Evolutionary conservation across 2,797 vertebrate species (phyloP).

Genomic region (Rachycentron canadum): DNA sequence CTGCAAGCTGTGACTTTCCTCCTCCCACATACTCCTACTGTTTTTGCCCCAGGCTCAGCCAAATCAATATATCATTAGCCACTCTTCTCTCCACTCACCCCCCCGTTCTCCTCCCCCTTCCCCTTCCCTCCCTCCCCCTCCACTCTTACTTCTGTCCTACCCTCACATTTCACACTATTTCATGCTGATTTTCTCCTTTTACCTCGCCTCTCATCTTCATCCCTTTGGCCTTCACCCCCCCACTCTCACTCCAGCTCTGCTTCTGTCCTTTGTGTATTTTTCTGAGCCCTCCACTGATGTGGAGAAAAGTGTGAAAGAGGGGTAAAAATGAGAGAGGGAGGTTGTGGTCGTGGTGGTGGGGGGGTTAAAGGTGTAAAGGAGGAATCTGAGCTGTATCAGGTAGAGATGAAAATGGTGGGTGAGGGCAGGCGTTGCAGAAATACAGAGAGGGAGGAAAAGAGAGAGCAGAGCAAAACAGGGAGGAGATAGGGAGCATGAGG

Average conservation of each 20-base stretch:
- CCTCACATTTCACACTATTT: slow-evolving; percentile 69
- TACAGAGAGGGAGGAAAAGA: slow-evolving; percentile 13
- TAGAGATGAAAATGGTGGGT: slow-evolving; percentile 35
- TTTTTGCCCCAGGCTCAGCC: slow-evolving; percentile 69
- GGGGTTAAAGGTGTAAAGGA: slow-evolving; percentile 48
- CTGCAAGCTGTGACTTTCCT: slow-evolving; percentile 61
- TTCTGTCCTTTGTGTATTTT: slow-evolving; percentile 52
- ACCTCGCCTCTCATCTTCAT: slow-evolving; percentile 47
- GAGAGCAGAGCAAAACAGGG: slow-evolving; percentile 34
- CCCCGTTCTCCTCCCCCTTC: slow-evolving; percentile 43
- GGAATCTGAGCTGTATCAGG: slow-evolving; percentile 50
- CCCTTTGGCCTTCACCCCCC: slow-evolving; percentile 58
- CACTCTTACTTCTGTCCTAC: slow-evolving; percentile 45
- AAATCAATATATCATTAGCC: slow-evolving; percentile 85
- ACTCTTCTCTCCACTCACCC: slow-evolving; percentile 55
- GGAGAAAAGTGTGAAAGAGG: slow-evolving; percentile 35
- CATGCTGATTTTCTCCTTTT: slow-evolving; percentile 59
- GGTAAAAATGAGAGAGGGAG: slow-evolving; percentile 27
- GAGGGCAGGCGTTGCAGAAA: slow-evolving; percentile 39
- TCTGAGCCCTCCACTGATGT: slow-evolving; percentile 36
- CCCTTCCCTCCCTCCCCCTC: slow-evolving; percentile 27
- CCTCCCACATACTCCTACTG: slow-evolving; percentile 72
- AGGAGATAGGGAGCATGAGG: slow-evolving; percentile 46
- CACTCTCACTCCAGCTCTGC: slow-evolving; percentile 31
- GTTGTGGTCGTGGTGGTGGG: background rate